Evolutionary conservation across 1,140 invertebrate species (phyloP), one percentile per base, ranked within the genome.

Genomic region (Ephestia elutella): DNA sequence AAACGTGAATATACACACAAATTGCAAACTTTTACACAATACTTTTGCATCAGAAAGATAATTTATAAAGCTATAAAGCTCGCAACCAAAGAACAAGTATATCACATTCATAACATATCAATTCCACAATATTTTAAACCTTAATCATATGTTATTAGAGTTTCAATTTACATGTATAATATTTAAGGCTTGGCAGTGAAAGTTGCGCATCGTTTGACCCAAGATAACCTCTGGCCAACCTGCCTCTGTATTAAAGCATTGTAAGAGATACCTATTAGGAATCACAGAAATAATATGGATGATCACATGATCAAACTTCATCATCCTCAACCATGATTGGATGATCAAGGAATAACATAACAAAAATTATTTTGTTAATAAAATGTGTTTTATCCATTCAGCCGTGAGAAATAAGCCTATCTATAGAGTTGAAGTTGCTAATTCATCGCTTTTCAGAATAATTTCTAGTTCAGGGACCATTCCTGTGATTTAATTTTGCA

Each of bases 201-300:
- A 74, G 72, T 74, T 61, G 65, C 65, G 60, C 69, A 71, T 71
- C 66, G 54, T 66, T 63, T 63, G 64, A 67, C 66, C 61, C 61
- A 15, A 64, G 72, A 74, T 74, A 74, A 74, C 69, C 72, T 71
- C 66, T 74, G 66, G 21, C 63, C 66, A 68, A 71, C 72, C 69
- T 71, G 69, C 69, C 69, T 65, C 62, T 74, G 65, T 74, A 61
- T 56, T 56, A 50, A 25, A 59, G 60, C 66, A 71, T 71, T 74
- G 69, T 74, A 70, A 68, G 44, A 60, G 67, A 68, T 71, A 66
- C 63, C 63, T 70, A 69, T 72, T 67, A 25, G 20, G 10, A 25
- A 53, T 53, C 30, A 25, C 21, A 25, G 21, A 25, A 25, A 25
- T 7, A 7, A 7, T 25, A 25, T 25, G 21, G 21, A n/a, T n/a